Base-by-base conservation (phyloP, 1,140 invertebrate genomes). In the Oscheius sp. region DNA sequence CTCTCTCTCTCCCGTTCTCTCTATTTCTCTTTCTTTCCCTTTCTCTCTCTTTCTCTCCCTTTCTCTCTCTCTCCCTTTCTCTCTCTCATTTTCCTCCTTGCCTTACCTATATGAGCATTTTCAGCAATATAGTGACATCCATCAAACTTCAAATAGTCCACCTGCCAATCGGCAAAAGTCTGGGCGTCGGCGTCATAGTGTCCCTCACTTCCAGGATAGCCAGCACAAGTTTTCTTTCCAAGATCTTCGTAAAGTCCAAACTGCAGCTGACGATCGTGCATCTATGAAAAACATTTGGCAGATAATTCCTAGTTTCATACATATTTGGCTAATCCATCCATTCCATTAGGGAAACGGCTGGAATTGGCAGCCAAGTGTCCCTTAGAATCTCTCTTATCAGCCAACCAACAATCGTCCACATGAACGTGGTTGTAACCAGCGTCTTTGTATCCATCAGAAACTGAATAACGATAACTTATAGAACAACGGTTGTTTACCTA, bases 201-300 rank as follows among this genome's bases (percentile, higher is more conserved):
- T 2, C 91, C 92, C 58, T 94, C 88, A 73, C 93, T 91, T 45
- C 95, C 95, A 18, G 95, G 95, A 86, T 95, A 99, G 7, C 94
- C 94, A n/a, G 79, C 88, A 82, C 95, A 98, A 0, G 95, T 98
- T 81, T 91, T 91, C 78, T 92, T 94, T 1, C 95, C 95, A 86
- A 91, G 95, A 85, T 97, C 94, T 85, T 95, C 93, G 84, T 99
- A 99, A 73, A 98, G 95, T 28, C 95, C 95, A 82, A 98, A 93
- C 85, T 95, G 96, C 1, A 99, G 86, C 58, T 93, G 93, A 87
- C 92, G 92, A 7, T 90, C 89, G 87, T 98, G 95, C 78, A 97
- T 88, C 93, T 95, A 26, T 66, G 13, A 55, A 7, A 55, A 7
- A 20, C 15, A 55, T 13, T 55, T 55, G 7, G 7, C 23, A 23